A percentile compares a stretch with the other conserved stretches of the same genome.
These are phyloP conservation scores for Tryphoninae sp. DNA, from an alignment of 2,888 invertebrate genomes.

Conservation along the genomic window DNA sequence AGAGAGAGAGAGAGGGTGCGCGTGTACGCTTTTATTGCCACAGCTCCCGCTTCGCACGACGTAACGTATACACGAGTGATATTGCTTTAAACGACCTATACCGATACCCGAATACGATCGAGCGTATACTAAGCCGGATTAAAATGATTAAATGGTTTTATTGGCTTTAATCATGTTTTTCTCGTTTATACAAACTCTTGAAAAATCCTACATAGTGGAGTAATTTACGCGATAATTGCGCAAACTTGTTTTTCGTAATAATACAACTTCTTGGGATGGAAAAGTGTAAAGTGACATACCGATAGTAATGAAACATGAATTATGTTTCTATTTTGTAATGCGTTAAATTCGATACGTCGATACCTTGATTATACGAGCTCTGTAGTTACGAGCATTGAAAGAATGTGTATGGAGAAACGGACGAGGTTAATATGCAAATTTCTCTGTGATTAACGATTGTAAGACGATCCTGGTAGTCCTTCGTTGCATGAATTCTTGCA, in stretches of 20 bases:
- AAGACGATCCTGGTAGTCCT: slow-evolving; percentile 30
- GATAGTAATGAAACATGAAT: background rate
- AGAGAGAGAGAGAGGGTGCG: slow-evolving; percentile 34
- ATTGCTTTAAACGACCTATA: slow-evolving; percentile 34
- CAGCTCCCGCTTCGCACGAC: slow-evolving; percentile 34
- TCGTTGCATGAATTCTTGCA: background rate
- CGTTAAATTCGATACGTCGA: slow-evolving; percentile 33
- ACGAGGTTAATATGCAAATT: slow-evolving; percentile 49
- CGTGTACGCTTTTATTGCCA: slow-evolving; percentile 56
- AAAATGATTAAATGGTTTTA: slow-evolving; percentile 27
- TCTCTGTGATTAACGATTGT: slow-evolving; percentile 35
- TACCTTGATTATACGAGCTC: background rate
- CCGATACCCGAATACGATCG: slow-evolving; percentile 21
- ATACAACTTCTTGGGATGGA: too few species aligned
- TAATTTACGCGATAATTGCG: background rate
- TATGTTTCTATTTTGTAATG: slow-evolving; percentile 9
- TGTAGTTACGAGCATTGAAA: slow-evolving; percentile 15
- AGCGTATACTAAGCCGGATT: slow-evolving; percentile 10
- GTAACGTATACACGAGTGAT: slow-evolving; percentile 19
- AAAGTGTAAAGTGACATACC: background rate
- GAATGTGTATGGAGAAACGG: slow-evolving; percentile 13
- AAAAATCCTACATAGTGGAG: background rate
- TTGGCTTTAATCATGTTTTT: slow-evolving; percentile 1
- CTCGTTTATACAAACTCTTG: background rate
- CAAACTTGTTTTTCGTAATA: background rate